Base-by-base conservation (phyloP, 92 coral and sea anemone species). In the Galaxea fascicularis region DNA sequence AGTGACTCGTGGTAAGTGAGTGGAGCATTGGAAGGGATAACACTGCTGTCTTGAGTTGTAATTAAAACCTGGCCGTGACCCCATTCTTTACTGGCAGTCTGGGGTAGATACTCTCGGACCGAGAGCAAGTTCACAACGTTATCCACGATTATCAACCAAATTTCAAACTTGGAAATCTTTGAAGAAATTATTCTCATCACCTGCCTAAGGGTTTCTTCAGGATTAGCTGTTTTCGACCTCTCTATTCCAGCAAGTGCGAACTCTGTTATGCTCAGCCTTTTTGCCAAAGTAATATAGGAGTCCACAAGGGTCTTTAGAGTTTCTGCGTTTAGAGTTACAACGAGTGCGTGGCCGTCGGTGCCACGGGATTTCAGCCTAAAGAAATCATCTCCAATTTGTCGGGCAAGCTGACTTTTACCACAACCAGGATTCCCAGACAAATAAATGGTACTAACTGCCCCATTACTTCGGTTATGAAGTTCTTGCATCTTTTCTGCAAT, bases 341-440 rank as follows among this genome's bases (percentile, higher is more conserved):
- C 85, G n/a, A 95, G 91, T 4, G 85, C 84, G 16, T 46, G 45
- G 29, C 71, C 67, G 65, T 82, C 77, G 49, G 70, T 59, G 17
- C 24, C 28, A 46, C 41, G n/a, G 14, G 52, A 51, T 15, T 35
- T 57, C 18, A 17, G 46, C 11, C 63, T 65, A 57, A 51, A 86
- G 73, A 86, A 89, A 77, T 69, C 41, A 28, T 76, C 73, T n/a
- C 93, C 95, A 63, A 79, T 89, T 46, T 83, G 88, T 20, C 98
- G 93, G 53, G 98, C 90, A 59, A 94, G 85, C 74, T 94, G 92
- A 47, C 92, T 94, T 76, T 94, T 94, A 7, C 98, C 98, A 77
- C 95, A 83, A 15, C 95, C 98, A 56, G 98, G 98, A 15, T 91
- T 93, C 11, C 98, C 98, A 5, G 98, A 89, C 70, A 94, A 80